Percentiles rank a stretch among this genome's conserved stretches.
These are phyloP conservation scores for Rostratula benghalensis DNA, from an alignment of 2,113 vertebrate species.

Conservation along the genomic window DNA sequence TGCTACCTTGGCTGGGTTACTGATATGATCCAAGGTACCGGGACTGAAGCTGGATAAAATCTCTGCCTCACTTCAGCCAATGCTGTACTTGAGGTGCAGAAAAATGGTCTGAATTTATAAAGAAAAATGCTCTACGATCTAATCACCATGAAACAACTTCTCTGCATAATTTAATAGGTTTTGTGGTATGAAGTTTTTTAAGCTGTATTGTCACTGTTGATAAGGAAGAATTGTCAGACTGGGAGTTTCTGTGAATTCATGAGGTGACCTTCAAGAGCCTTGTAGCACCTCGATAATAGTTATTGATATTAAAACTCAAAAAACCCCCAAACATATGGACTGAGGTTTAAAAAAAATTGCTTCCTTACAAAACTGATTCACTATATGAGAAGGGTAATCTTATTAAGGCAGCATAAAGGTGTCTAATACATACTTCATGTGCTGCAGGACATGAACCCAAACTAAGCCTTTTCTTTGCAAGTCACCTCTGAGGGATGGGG, in stretches of 20 bases:
- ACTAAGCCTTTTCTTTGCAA: not conserved
- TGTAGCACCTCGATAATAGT: not conserved
- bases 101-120: not conserved
- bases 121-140: not conserved
- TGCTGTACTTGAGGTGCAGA: not conserved
- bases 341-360: not conserved
- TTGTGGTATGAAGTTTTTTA: not conserved
- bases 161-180: not conserved
- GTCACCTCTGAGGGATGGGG: not conserved
- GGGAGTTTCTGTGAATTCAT: not conserved
- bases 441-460: not conserved
- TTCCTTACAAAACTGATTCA: not conserved
- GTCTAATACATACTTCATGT: not conserved
- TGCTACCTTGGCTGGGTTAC: not conserved
- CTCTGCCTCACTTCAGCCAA: not conserved
- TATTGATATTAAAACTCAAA: not conserved
- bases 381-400: not conserved
- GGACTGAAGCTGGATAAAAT: not conserved
- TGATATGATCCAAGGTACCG: not conserved
- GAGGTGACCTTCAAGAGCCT: not conserved
- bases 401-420: not conserved
- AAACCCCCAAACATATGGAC: fast-evolving
- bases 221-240: not conserved
- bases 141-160: not conserved
- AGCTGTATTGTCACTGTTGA: not conserved